phyloP scores from a whole-genome alignment of 2,888 invertebrate species.

The Sesia bembeciformis region DNA sequence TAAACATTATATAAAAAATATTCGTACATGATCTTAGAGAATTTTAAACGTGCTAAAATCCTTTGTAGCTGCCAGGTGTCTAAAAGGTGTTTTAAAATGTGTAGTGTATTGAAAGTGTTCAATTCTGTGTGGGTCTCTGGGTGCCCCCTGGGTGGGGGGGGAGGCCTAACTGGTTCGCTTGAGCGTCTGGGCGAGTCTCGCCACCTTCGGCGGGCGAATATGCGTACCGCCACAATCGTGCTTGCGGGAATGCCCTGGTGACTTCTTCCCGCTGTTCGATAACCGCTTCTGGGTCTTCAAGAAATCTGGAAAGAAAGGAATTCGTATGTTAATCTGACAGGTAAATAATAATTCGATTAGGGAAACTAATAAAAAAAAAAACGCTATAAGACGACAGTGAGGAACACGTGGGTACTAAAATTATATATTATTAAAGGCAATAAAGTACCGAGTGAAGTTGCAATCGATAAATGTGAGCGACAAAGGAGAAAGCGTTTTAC shows the following conservation, averaged over 20 bases:
- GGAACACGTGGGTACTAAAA: background rate
- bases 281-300: conserved; percentile 78
- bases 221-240: conserved; percentile 61
- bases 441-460: conserved; percentile 10
- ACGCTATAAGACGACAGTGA: too few species aligned
- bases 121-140: conserved; percentile 1
- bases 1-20: conserved; percentile 1
- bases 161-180: conserved; percentile 59
- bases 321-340: too few species aligned
- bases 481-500: conserved; percentile 15
- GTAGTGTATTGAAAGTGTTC: background rate
- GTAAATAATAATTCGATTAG: too few species aligned
- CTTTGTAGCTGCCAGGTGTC: conserved; percentile 21
- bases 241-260: conserved; percentile 48
- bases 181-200: conserved; percentile 52
- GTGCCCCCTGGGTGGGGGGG: conserved; percentile 12
- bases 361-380: too few species aligned
- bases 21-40: conserved; percentile 12
- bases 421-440: conserved; percentile 4
- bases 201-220: conserved; percentile 66
- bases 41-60: conserved; percentile 5
- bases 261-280: conserved; percentile 64
- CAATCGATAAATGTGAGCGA: conserved; percentile 5
- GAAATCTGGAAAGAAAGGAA: conserved; percentile 73
- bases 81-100: too few species aligned